Evolutionary conservation across 2,888 invertebrate genomes (phyloP), one percentile per base, ranked within the genome.

Genomic region (Ariolimax columbianus): DNA sequence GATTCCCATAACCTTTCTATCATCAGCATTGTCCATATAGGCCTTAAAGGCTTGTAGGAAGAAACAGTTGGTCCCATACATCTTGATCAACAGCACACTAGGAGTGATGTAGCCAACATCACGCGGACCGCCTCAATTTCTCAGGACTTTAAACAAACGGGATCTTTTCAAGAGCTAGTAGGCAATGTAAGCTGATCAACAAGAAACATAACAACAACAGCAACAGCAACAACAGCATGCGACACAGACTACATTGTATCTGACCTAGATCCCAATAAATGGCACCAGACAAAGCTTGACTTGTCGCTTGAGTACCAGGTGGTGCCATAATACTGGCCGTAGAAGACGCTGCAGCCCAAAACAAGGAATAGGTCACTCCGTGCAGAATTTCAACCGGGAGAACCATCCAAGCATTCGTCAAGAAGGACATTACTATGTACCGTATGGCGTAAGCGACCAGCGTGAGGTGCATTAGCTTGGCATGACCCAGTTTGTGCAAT

Each of bases 311-410:
- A 30, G 85, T 85, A 3, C 87, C 86, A 23, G 75, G 43, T 19
- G 87, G 82, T 3, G 88, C 86, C 51, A 86, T 68, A 1, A 77
- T 63, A 63, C 85, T 88, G 30, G 0, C 97, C 97, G 3, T 97
- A 97, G 91, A 97, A 14, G 97, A 97, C 1, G 97, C 97, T 59
- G 97, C 97, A 38, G 97, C 97, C 97, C 97, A 97, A 97, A 97
- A 97, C 89, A 97, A 94, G 30, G 98, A 98, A 92, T 97, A 97
- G 0, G 97, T 97, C 40, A 98, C 95, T 0, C 98, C 98, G 94
- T 98, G 97, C 19, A 97, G 94, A 88, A 97, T 93, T 94, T 98
- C 98, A 78, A 98, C 96, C 0, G 97, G 96, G 84, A 98, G 95
- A 75, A 97, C 96, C 95, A 96, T 96, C 97, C 98, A 97, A 0